Evolutionary conservation across 2,797 vertebrate genomes (phyloP).

Genomic region (Aphelocoma californica): DNA sequence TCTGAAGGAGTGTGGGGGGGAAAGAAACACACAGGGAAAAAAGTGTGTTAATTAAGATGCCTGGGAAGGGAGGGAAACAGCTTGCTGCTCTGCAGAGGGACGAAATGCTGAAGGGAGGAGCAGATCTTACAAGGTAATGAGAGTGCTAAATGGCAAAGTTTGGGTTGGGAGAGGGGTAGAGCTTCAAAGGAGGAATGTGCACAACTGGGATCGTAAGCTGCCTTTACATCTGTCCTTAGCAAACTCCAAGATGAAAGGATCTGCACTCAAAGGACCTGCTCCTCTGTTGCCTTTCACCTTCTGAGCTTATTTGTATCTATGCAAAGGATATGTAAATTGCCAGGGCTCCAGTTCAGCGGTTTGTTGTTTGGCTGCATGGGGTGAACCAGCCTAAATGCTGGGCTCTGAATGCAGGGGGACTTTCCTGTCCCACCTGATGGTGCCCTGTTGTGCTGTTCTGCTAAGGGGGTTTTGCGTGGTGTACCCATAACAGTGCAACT

Average conservation of each 20-base stretch:
- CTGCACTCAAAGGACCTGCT: conserved; percentile 35
- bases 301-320: conserved; percentile 41
- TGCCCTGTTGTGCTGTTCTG: background rate
- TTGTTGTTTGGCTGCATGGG: background rate
- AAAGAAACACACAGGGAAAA: background rate
- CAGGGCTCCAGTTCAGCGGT: background rate
- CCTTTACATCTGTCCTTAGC: conserved; percentile 36
- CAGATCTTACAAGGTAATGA: conserved; percentile 18
- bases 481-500: accelerated
- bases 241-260: conserved; percentile 49
- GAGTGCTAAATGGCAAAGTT: conserved; percentile 5
- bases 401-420: background rate
- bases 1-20: background rate
- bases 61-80: conserved; percentile 42
- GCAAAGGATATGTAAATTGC: conserved; percentile 17
- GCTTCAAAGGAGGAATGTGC: conserved; percentile 58
- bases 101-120: conserved; percentile 32
- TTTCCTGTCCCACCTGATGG: background rate
- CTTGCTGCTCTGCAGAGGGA: background rate
- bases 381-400: background rate
- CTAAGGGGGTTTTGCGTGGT: background rate
- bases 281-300: conserved; percentile 52
- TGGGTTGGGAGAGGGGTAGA: conserved; percentile 23
- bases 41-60: conserved; percentile 43
- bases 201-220: background rate